These are phyloP conservation scores for Chaunax sp. DNA, from an alignment of 2,797 vertebrate species.

Conservation along the genomic window DNA sequence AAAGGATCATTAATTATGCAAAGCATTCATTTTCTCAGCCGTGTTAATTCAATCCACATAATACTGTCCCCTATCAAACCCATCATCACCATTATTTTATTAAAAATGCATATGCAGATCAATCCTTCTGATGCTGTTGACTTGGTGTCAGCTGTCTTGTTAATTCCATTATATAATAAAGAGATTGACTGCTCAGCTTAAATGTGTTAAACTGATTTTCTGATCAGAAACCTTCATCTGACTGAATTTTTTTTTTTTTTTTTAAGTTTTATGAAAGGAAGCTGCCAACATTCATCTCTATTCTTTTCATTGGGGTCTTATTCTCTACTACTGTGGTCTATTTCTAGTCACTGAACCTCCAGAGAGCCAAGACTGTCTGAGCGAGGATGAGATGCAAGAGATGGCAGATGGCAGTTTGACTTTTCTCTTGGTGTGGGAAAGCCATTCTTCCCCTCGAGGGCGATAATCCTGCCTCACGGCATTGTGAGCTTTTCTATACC, in stretches of 20 bases:
- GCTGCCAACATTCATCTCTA: constrained; percentile 54
- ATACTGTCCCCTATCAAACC: constrained; percentile 6
- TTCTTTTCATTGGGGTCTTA: constrained; percentile 53
- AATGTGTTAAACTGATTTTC: constrained; percentile 30
- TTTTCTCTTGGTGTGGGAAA: constrained; percentile 47
- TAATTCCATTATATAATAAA: constrained; percentile 1
- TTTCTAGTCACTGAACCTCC: constrained; percentile 58
- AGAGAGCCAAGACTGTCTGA: constrained; percentile 60
- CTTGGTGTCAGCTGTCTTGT: neutral
- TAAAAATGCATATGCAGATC: constrained; percentile 18
- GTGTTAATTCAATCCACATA: constrained; percentile 5
- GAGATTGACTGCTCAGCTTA: constrained; percentile 7
- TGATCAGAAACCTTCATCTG: constrained; percentile 19
- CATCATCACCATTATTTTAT: constrained; percentile 16
- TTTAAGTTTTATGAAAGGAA: constrained; percentile 47
- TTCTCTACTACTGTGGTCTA: constrained; percentile 48
- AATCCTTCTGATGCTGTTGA: neutral
- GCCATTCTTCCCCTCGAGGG: constrained; percentile 24
- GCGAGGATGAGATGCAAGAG: constrained; percentile 52
- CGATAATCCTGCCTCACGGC: constrained; percentile 48
- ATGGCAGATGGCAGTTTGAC: constrained; percentile 53
- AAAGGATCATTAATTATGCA: constrained; percentile 35
- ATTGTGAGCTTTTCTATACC: constrained; percentile 59
- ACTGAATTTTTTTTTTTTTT: neutral
- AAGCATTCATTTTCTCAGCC: constrained; percentile 10